Conservation (phyloP, 2,888 invertebrate species). For the Eupithecia tripunctaria region DNA sequence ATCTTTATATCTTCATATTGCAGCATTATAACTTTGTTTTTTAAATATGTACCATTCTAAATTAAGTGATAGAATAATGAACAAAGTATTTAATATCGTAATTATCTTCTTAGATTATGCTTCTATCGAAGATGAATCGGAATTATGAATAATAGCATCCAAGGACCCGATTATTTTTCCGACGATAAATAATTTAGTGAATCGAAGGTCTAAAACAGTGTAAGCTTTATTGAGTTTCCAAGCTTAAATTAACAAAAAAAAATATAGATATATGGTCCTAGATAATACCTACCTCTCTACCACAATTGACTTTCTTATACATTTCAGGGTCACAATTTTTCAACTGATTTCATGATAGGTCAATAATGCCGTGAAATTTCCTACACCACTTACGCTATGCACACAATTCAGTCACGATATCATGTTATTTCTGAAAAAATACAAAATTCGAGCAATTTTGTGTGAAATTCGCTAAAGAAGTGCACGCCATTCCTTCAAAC, state of each 20-base stretch:
- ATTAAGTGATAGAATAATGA: no score
- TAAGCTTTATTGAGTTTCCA: not conserved
- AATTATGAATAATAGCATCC: no score
- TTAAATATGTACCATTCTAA: no score
- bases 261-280: not conserved
- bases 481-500: slow-evolving; percentile 44
- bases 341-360: slow-evolving; percentile 25
- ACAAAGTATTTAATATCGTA: no score
- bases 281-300: not conserved
- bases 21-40: no score
- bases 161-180: no score
- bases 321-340: slow-evolving; percentile 7
- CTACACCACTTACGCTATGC: slow-evolving; percentile 8
- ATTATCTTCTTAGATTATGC: no score
- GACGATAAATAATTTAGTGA: not conserved
- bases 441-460: slow-evolving; percentile 34
- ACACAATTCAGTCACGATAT: slow-evolving; percentile 32
- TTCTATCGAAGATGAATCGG: not conserved
- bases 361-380: slow-evolving; percentile 25
- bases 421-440: slow-evolving; percentile 35
- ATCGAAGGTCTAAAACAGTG: not conserved
- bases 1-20: no score
- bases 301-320: not conserved
- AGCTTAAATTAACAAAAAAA: no score
- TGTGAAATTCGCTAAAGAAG: slow-evolving; percentile 29